Base-by-base conservation (phyloP, 2,113 vertebrate species). In the Pollachius pollachius region DNA sequence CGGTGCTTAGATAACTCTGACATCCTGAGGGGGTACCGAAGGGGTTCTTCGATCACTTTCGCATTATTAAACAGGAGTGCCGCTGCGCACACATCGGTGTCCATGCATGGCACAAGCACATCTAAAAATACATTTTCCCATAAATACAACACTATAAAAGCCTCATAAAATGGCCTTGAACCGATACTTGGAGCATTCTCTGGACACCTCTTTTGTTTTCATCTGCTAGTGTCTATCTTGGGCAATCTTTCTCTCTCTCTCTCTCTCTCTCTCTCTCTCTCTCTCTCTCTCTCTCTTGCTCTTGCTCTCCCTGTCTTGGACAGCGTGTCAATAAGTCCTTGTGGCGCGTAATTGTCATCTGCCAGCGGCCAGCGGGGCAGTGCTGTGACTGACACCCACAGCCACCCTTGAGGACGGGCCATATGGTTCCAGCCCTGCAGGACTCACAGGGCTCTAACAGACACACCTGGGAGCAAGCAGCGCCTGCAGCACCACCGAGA, bases 321-420 rank as follows among this genome's bases (percentile, higher is more conserved):
- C 0, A 61, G 60, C 69, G 18, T 41, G 67, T 88, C 58, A 77
- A 76, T 84, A 68, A 75, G 15, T 66, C 85, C 77, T 77, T 88
- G 87, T 77, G 80, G 61, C 56, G 64, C 70, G 85, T 87, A 89
- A 87, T 85, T 79, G 82, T 82, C 89, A 81, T 85, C 84, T 82
- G 84, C 85, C 84, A 80, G 52, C 73, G 52, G 67, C 66, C 84
- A 48, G 2, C 58, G 70, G 80, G 80, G 76, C 75, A 76, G 66
- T 3, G 68, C 30, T 70, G 70, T 72, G 80, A 88, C 81, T 77
- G 74, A 84, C 68, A 84, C 67, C 71, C 83, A 81, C 73, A 72
- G 80, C 83, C 69, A 68, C 60, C 56, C 66, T 66, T 27, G 71
- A 69, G 72, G 70, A 62, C 70, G 8, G 62, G 62, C 81, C 80